Evolutionary conservation across 2,888 invertebrate species (phyloP), one percentile per base, ranked within the genome.

Genomic region (Meteorus cinctellus): DNA sequence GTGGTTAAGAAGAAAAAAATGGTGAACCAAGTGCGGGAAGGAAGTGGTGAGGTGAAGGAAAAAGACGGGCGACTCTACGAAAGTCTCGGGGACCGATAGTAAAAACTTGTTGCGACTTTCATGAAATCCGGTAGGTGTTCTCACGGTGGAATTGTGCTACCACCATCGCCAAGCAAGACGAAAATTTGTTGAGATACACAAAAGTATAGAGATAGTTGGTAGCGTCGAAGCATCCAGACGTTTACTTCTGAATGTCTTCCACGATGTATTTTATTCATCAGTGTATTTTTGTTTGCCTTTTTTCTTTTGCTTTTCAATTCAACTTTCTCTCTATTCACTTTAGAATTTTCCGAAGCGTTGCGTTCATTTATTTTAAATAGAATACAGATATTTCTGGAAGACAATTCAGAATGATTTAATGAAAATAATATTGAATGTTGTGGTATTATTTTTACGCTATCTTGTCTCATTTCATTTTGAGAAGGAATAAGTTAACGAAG

Each of bases 101-200:
- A 78, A 82, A 82, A 84, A 86, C 83, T 87, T 86, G 86, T 86
- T 85, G 87, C 85, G 82, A 83, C 80, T 85, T 82, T 79, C 77
- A 82, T 80, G 80, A 82, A 84, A 84, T 83, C 78, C 80, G 75
- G 75, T 74, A 80, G 77, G 71, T 70, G 70, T 62, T 72, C 63
- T 72, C 27, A 10, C 51, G 51, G 65, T 29, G 62, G 76, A 74
- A 79, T 67, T 73, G 73, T 65, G 48, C 70, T 62, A 59, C 72
- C 59, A 74, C 55, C 70, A 55, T 10, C 27, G 55, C 45, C n/a
- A 60, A 60, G 63, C 31, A 74, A 31, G 68, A 73, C 75, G 75
- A 76, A 74, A 74, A 76, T 74, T 74, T 29, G 31, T 67, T 70
- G n/a, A 29, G n/a, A 29, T 55, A 55, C 51, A 63, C 27, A 45